These are phyloP conservation scores for Nannobrachium achirus DNA, from an alignment of 2,113 vertebrate genomes.

Conservation along the genomic window DNA sequence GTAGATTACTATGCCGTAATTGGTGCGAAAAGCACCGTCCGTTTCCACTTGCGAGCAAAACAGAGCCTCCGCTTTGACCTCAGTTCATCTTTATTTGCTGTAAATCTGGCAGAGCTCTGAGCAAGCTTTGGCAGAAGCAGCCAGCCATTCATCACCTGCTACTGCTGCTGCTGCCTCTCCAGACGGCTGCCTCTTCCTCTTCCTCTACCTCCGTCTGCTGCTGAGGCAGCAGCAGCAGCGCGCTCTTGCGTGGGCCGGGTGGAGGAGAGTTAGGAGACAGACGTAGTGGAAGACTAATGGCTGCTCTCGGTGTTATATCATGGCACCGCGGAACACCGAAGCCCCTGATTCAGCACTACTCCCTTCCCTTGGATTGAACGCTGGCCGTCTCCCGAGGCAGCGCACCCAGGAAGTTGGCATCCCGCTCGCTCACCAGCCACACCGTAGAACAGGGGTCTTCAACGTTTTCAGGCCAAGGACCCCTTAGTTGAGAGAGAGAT, in stretches of 20 bases:
- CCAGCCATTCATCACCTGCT: slow-evolving; percentile 59
- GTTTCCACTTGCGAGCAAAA: slow-evolving; percentile 5
- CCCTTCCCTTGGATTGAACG: slow-evolving; percentile 54
- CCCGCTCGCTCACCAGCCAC: not conserved
- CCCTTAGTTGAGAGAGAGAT: no score
- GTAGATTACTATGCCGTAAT: not conserved
- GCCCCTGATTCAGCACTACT: slow-evolving; percentile 78
- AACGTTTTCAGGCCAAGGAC: no score
- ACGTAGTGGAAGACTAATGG: slow-evolving; percentile 73
- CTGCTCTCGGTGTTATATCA: slow-evolving; percentile 57
- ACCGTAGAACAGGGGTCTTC: no score
- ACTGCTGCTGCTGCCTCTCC: slow-evolving; percentile 28
- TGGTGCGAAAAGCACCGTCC: not conserved
- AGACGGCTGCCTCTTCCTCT: slow-evolving; percentile 53
- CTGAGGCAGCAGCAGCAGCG: slow-evolving; percentile 49
- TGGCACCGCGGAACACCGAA: slow-evolving; percentile 50
- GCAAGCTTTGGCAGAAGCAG: slow-evolving; percentile 27
- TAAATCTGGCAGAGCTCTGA: slow-evolving; percentile 27
- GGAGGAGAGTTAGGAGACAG: slow-evolving; percentile 46
- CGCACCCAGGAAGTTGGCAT: slow-evolving; percentile 19
- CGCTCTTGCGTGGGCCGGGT: slow-evolving; percentile 44
- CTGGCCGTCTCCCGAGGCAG: slow-evolving; percentile 39
- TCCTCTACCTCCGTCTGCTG: slow-evolving; percentile 20
- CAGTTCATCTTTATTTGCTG: slow-evolving; percentile 50
- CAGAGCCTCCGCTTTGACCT: slow-evolving; percentile 24